Evolutionary conservation across 2,888 invertebrate genomes (phyloP).

Genomic region (Melanargia galathea): DNA sequence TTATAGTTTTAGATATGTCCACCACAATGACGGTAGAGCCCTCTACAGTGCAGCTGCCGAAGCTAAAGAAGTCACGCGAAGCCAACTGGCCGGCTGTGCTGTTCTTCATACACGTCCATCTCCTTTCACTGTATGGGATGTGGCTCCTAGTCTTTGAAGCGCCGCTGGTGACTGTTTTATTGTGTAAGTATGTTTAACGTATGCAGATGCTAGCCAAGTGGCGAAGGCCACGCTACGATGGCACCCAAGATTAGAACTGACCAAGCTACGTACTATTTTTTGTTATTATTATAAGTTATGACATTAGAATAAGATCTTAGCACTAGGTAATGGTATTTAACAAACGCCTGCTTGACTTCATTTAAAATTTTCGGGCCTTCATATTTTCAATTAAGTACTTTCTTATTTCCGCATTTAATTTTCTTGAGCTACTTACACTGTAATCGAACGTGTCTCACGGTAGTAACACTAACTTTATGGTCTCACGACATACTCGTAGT

Average conservation of each 20-base stretch:
- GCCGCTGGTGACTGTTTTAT: conserved; percentile 83
- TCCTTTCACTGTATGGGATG: conserved; percentile 85
- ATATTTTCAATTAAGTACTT: background rate
- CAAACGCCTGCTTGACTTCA: no score
- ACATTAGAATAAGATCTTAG: no score
- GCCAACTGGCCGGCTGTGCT: conserved; percentile 88
- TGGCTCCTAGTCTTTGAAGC: conserved; percentile 83
- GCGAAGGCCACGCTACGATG: no score
- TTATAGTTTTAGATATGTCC: conserved; percentile 11
- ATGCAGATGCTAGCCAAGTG: no score
- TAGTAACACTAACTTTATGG: background rate
- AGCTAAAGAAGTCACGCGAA: conserved; percentile 78
- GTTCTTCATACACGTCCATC: conserved; percentile 88
- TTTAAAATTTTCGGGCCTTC: background rate
- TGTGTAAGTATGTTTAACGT: conserved; percentile 80
- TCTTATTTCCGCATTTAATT: background rate
- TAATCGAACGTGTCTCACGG: conserved; percentile 3
- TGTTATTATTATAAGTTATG: no score
- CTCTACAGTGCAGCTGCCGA: conserved; percentile 23
- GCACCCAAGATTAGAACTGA: no score
- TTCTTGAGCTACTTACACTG: background rate
- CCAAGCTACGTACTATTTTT: no score
- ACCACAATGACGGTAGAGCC: conserved; percentile 34
- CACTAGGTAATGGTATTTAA: no score
- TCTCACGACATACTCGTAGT: no score